Evolutionary conservation across 2,113 vertebrate species (phyloP).

Genomic region (Oncorhynchus masou): DNA sequence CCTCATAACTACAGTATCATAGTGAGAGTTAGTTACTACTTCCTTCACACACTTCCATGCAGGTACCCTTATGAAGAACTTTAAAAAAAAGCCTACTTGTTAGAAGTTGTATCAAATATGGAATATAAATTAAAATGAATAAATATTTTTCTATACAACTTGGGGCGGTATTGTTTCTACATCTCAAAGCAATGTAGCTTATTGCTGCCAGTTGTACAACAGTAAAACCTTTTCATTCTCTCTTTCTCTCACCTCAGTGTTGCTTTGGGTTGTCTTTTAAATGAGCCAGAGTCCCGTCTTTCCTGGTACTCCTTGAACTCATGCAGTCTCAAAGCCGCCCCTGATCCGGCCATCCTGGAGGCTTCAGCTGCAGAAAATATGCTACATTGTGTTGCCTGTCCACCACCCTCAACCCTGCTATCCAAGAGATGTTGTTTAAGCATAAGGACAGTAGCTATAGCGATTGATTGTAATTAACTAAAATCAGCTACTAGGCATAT

Average conservation of each 20-base stretch:
- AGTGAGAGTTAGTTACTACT: no score
- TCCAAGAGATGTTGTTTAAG: neutral
- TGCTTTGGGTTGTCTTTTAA: neutral
- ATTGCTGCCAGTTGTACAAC: neutral
- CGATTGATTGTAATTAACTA: neutral
- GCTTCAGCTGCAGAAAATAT: neutral
- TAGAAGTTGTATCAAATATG: neutral
- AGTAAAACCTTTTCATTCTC: neutral
- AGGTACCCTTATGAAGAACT: neutral
- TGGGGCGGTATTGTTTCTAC: neutral
- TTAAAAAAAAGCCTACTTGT: neutral
- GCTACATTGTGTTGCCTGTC: neutral
- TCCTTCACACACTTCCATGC: neutral
- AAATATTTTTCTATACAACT: neutral
- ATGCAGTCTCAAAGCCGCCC: conserved; percentile 59
- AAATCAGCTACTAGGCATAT: neutral
- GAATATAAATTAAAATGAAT: neutral
- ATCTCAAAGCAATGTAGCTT: neutral
- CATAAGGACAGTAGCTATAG: neutral
- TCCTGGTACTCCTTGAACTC: conserved; percentile 55
- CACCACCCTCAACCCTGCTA: neutral
- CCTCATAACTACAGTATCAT: no score
- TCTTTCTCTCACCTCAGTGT: neutral
- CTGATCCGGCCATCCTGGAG: conserved; percentile 57
- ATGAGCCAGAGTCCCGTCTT: neutral